These are phyloP conservation scores for Heliconius nattereri DNA, from an alignment of 1,140 invertebrate species.

Conservation along the genomic window DNA sequence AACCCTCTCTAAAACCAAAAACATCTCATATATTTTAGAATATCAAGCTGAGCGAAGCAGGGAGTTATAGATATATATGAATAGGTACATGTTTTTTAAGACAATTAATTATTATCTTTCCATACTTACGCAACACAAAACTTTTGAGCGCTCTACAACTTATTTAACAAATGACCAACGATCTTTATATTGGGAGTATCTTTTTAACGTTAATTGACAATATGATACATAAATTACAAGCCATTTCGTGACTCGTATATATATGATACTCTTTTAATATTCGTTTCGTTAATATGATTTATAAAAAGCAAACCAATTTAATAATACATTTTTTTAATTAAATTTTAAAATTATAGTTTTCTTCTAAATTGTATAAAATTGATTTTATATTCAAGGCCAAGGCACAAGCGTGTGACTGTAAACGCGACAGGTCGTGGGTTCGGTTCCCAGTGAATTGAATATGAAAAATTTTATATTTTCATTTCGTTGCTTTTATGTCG, in stretches of 20 bases:
- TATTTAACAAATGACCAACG: not conserved
- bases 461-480: too few species aligned
- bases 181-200: not conserved
- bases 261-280: not conserved
- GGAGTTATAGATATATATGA: too few species aligned
- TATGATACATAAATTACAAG: not conserved
- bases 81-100: not conserved
- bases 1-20: too few species aligned
- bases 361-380: not conserved
- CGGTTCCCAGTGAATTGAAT: too few species aligned
- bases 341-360: not conserved
- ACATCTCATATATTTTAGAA: too few species aligned
- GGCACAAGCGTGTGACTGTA: too few species aligned
- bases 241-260: not conserved
- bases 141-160: not conserved
- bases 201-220: constrained; percentile 1
- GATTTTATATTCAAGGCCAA: too few species aligned
- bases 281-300: not conserved
- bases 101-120: not conserved
- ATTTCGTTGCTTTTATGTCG: too few species aligned
- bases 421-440: too few species aligned
- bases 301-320: not conserved
- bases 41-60: too few species aligned
- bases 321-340: not conserved
- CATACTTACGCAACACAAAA: not conserved